A percentile compares a stretch with the other conserved stretches of the same genome.
Conservation (phyloP, 2,797 vertebrate species). For the Pipistrellus kuhlii region DNA sequence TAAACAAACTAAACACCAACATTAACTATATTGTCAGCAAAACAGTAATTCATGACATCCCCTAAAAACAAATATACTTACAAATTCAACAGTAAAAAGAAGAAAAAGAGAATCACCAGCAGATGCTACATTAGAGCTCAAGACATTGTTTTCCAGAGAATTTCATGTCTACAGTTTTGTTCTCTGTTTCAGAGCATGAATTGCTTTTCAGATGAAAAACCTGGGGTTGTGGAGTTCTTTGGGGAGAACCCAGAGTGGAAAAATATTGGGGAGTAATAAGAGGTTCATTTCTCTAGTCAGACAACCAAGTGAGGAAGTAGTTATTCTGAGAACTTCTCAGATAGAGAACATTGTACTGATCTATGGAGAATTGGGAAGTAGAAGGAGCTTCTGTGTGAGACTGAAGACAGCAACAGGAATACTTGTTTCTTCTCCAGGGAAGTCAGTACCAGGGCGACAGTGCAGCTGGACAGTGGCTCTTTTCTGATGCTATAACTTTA, state of each 20-base stretch:
- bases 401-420: slow-evolving; percentile 78
- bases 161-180: slow-evolving; percentile 83
- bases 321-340: slow-evolving; percentile 83
- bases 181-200: slow-evolving; percentile 80
- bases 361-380: slow-evolving; percentile 76
- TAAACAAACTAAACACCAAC: slow-evolving; percentile 65
- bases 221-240: background rate
- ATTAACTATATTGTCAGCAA: slow-evolving; percentile 63
- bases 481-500: slow-evolving; percentile 73
- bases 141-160: slow-evolving; percentile 84
- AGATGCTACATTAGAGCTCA: slow-evolving; percentile 85
- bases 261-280: slow-evolving; percentile 80
- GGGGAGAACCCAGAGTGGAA: slow-evolving; percentile 61
- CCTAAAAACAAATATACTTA: slow-evolving; percentile 76
- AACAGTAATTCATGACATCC: slow-evolving; percentile 74
- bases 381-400: slow-evolving; percentile 81
- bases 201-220: slow-evolving; percentile 69
- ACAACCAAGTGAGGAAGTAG: slow-evolving; percentile 88
- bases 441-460: slow-evolving; percentile 85
- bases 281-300: slow-evolving; percentile 83
- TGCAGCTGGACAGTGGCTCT: slow-evolving; percentile 86
- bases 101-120: slow-evolving; percentile 82
- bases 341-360: slow-evolving; percentile 81
- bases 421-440: slow-evolving; percentile 83
- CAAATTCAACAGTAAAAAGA: slow-evolving; percentile 81